These are phyloP conservation scores for Prunella strophiata DNA, from an alignment of 2,797 vertebrate genomes.

Conservation along the genomic window DNA sequence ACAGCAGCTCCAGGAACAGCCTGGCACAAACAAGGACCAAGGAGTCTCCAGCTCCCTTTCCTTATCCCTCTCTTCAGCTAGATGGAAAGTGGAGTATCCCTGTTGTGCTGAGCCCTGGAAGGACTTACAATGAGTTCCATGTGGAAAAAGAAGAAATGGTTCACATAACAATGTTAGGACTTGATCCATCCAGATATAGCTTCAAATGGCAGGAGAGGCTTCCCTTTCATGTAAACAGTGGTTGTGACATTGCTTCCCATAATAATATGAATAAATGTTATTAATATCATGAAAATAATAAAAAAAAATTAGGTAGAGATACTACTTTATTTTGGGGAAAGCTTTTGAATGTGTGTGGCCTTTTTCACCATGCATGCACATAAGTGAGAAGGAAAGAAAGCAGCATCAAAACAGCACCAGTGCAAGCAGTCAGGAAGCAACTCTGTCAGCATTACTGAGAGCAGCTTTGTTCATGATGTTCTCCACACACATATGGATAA, in stretches of 20 bases:
- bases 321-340: neutral
- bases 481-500: slow-evolving; percentile 17
- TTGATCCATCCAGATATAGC: neutral
- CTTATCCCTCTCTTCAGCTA: neutral
- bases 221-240: neutral
- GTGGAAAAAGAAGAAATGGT: neutral
- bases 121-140: neutral
- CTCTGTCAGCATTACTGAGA: slow-evolving; percentile 14
- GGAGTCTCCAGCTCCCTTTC: neutral
- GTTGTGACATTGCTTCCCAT: neutral
- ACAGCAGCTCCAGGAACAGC: neutral
- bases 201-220: neutral
- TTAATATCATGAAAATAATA: neutral
- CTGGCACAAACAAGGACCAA: neutral
- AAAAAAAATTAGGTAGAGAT: neutral
- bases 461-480: slow-evolving; percentile 30
- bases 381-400: neutral
- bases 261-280: neutral
- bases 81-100: neutral
- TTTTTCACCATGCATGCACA: neutral
- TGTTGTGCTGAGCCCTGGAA: neutral
- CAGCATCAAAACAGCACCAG: neutral
- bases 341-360: neutral
- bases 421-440: neutral
- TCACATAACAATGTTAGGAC: neutral